Evolutionary conservation across 2,113 vertebrate species (phyloP), one percentile per base, ranked within the genome.

Genomic region (Callionymus lyra): DNA sequence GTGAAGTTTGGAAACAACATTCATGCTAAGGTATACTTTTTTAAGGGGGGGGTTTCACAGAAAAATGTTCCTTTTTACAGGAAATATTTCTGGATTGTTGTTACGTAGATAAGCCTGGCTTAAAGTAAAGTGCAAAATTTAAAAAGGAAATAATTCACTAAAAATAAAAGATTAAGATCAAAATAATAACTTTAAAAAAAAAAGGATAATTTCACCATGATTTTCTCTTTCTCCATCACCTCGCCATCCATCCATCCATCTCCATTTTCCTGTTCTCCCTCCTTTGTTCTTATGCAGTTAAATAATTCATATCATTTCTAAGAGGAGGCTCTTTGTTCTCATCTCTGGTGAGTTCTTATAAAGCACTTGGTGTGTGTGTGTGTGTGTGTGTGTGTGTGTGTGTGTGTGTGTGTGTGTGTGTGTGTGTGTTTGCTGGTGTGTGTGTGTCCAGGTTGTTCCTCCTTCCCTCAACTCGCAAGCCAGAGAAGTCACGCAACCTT

Each of bases 221-320:
- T n/a, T n/a, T n/a, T n/a, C n/a, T n/a, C n/a, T 56, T 27, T 27
- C 54, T 53, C 40, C 44, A 53, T 62, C 52, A 48, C 39, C 31
- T 31, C 50, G 21, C 21, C 41, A 35, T 51, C 17, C 35, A 35
- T 10, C 38, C 44, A 41, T 16, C 16, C 12, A 14, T 48, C 53
- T 50, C 46, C 55, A 19, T 47, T 42, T 44, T 27, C 49, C 48
- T 47, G 12, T 39, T 47, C 56, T 12, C 41, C 56, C 16, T 47
- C 50, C 42, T 34, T 65, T 50, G 44, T n/a, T 57, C 46, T 70
- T 65, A 50, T 73, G 59, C 65, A 44, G 64, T 57, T 82, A 69
- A 77, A 79, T 82, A 58, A 79, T 82, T 82, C 63, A 82, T 76
- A 61, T 47, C 47, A 60, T 50, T 67, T 68, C 58, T 76, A 74